Base-by-base conservation (phyloP, 2,888 invertebrate species). In the Stenodema calcarata region DNA sequence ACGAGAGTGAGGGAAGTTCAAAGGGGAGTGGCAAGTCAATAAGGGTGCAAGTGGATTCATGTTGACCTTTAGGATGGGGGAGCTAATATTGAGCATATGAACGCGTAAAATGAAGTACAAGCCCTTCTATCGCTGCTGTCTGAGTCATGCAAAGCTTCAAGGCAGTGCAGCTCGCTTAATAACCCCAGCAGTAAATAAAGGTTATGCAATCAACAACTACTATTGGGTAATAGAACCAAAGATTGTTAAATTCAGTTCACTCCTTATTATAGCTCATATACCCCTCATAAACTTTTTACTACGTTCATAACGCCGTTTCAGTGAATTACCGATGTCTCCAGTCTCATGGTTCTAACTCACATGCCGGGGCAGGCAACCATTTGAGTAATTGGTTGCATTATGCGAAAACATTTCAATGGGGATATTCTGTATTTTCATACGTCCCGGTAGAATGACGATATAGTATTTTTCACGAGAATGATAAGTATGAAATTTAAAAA, bases 61-160 rank as follows among this genome's bases (percentile, higher is more conserved):
- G 62, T 62, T 62, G 62, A 62, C 62, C 62, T 62, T 62, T 62
- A 62, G 62, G 62, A 62, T 62, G 62, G 62, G 62, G 62, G 62
- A 62, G 62, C 62, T 62, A 62, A 62, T 62, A 62, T 62, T 62
- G 62, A 62, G 62, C 62, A 62, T 62, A 62, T 62, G 62, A 62
- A 62, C 62, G 54, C 54, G 54, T 54, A 54, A 54, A 54, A 54
- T 62, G 62, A 62, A 62, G 62, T 62, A 62, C 62, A 62, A 23
- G 62, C 62, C 62, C 62, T 62, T 23, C 62, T 7, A 62, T 7
- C 62, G 18, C 54, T 54, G 62, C 23, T 27, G 6, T 62, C 62
- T 23, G 23, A 62, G 62, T 62, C 62, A 62, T 62, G 62, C 62
- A 62, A 62, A 23, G 62, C 62, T 62, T 18, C 62, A 23, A 62